phyloP scores from a whole-genome alignment of 1,140 invertebrate species.

The Drosophila varians region DNA sequence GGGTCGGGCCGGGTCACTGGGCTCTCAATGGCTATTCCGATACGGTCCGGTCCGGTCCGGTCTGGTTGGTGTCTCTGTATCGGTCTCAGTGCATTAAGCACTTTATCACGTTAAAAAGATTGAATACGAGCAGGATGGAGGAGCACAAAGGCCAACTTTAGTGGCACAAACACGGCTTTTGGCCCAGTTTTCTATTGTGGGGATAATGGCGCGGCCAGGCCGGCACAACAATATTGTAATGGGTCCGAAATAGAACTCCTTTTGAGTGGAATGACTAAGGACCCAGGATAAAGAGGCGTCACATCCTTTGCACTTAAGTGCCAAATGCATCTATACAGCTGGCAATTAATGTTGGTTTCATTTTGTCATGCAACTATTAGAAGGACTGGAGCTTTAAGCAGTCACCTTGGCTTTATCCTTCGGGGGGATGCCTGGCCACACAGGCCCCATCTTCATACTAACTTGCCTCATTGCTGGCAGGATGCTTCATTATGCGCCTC shows the following conservation, averaged over 20 bases:
- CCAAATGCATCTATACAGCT: too few relatives aligned
- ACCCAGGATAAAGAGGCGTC: background rate
- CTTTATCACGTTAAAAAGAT: slow-evolving; percentile 77
- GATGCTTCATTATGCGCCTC: slow-evolving; percentile 61
- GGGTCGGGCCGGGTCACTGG: slow-evolving; percentile 8
- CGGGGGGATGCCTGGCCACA: background rate
- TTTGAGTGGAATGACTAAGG: background rate
- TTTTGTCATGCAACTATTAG: background rate
- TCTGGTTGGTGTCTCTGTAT: slow-evolving; percentile 15
- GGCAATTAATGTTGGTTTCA: background rate
- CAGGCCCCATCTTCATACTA: background rate
- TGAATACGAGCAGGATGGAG: slow-evolving; percentile 48
- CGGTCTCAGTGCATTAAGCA: slow-evolving; percentile 63
- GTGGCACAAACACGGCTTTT: slow-evolving; percentile 6
- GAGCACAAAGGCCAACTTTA: slow-evolving; percentile 58
- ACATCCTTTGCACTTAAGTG: background rate
- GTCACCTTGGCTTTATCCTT: background rate
- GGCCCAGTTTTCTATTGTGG: background rate
- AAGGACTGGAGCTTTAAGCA: background rate
- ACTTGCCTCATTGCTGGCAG: too few relatives aligned
- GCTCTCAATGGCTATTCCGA: slow-evolving; percentile 41
- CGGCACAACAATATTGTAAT: slow-evolving; percentile 1
- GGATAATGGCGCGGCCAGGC: background rate
- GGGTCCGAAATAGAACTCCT: background rate
- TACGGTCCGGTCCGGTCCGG: background rate